Conservation (phyloP, 1,140 invertebrate species). For the Pararge aegeria region DNA sequence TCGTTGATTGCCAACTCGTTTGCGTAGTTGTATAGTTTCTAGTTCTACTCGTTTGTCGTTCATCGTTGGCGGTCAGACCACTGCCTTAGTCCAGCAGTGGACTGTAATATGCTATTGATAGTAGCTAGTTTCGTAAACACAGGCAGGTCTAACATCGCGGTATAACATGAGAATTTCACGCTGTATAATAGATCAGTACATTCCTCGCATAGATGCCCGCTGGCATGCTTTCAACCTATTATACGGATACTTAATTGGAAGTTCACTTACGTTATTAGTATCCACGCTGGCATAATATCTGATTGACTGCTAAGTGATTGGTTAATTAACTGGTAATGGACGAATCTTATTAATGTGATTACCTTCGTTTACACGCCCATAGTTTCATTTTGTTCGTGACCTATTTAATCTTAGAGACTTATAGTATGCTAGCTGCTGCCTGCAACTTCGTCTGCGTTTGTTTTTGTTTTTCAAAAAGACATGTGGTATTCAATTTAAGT, state of each 20-base stretch:
- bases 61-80: no score
- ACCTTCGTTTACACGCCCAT: background rate
- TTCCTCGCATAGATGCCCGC: slow-evolving; percentile 17
- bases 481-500: no score
- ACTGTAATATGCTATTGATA: no score
- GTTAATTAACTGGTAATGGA: slow-evolving; percentile 1
- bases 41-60: no score
- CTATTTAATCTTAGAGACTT: background rate
- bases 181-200: slow-evolving; percentile 14
- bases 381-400: background rate
- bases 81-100: no score
- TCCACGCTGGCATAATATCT: slow-evolving; percentile 8
- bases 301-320: slow-evolving; percentile 4
- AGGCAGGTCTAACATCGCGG: background rate
- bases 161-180: slow-evolving; percentile 14
- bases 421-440: no score
- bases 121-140: no score
- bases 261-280: slow-evolving; percentile 25
- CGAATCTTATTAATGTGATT: background rate
- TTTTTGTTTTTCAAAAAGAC: no score
- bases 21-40: no score
- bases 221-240: slow-evolving; percentile 31
- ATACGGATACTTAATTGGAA: slow-evolving; percentile 22
- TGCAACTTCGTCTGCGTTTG: no score
- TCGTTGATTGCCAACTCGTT: no score